Conservation (phyloP, 2,888 invertebrate species). For the Tachina grossa region DNA sequence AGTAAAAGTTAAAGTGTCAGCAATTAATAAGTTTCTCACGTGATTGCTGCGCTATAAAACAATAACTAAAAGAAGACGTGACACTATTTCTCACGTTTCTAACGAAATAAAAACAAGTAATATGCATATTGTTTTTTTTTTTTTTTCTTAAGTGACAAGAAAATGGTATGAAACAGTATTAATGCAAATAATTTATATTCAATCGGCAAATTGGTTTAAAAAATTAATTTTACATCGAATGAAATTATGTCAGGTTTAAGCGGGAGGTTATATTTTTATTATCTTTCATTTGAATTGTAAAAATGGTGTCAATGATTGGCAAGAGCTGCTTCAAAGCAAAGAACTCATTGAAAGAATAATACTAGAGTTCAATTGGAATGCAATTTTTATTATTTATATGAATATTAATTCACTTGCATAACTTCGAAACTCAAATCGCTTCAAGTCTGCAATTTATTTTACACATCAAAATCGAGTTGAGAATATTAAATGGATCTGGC, state of each 20-base stretch:
- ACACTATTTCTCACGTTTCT: neutral
- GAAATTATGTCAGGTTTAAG: constrained; percentile 31
- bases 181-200: constrained; percentile 39
- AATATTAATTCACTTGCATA: neutral
- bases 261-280: neutral
- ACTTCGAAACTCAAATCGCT: neutral
- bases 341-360: neutral
- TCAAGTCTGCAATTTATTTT: too few relatives aligned
- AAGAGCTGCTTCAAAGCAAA: neutral
- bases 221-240: constrained; percentile 23
- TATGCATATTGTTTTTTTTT: too few relatives aligned
- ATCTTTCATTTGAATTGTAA: neutral
- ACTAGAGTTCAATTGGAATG: neutral
- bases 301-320: constrained; percentile 18
- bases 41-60: constrained; percentile 31
- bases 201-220: constrained; percentile 20
- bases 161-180: constrained; percentile 23
- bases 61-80: neutral
- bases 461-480: too few relatives aligned
- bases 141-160: neutral
- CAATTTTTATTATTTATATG: constrained; percentile 25
- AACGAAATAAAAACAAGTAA: too few relatives aligned
- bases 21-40: constrained; percentile 68
- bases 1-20: constrained; percentile 57
- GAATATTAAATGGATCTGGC: too few relatives aligned